These are phyloP conservation scores for Cydia fagiglandana DNA, from an alignment of 1,140 invertebrate genomes.

Conservation along the genomic window DNA sequence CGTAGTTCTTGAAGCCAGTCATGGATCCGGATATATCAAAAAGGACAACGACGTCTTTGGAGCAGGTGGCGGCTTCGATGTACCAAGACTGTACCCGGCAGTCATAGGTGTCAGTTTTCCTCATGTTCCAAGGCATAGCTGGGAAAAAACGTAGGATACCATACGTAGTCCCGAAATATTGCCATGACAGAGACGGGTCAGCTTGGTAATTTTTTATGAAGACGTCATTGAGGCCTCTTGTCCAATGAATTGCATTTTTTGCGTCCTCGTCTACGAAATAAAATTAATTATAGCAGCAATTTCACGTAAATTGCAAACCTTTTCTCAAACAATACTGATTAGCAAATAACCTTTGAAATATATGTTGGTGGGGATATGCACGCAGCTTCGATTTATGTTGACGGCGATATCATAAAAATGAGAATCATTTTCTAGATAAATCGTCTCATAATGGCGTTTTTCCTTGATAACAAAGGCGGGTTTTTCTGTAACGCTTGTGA, in stretches of 20 bases:
- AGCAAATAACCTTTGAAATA: constrained; percentile 86
- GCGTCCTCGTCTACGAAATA: constrained; percentile 80
- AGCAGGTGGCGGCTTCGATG: constrained; percentile 97
- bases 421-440: constrained; percentile 84
- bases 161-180: constrained; percentile 96
- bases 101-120: constrained; percentile 83
- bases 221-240: constrained; percentile 88
- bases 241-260: constrained; percentile 91
- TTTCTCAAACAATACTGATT: not conserved
- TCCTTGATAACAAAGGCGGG: constrained; percentile 61
- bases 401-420: constrained; percentile 93
- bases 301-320: not conserved
- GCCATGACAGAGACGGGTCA: constrained; percentile 95
- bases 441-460: constrained; percentile 76
- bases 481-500: constrained; percentile 36
- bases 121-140: constrained; percentile 82
- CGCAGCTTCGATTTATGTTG: constrained; percentile 90
- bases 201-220: constrained; percentile 92
- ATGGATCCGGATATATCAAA: constrained; percentile 98
- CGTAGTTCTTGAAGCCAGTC: constrained; percentile 88
- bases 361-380: constrained; percentile 97
- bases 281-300: constrained; percentile 1
- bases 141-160: constrained; percentile 96
- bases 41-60: constrained; percentile 98
- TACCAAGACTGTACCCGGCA: constrained; percentile 96